Conservation (phyloP, 1,140 invertebrate genomes). For the fruit fly (Drosophila melanogaster) region DNA sequence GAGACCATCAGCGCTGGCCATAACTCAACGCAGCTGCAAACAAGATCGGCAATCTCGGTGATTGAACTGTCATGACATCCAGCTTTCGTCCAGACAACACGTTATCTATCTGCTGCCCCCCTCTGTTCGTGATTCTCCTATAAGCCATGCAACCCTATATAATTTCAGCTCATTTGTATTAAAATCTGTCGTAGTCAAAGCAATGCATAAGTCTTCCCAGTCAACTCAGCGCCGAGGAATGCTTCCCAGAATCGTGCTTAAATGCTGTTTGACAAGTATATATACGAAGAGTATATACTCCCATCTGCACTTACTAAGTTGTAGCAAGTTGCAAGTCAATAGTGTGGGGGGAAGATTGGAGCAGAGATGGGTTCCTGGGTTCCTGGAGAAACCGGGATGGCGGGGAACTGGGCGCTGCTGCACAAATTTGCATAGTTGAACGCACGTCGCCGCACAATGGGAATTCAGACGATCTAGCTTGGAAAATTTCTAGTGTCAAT, state of each 20-base stretch:
- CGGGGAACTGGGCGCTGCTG: slow-evolving; percentile 36
- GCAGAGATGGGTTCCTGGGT: slow-evolving; percentile 21
- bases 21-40: slow-evolving; percentile 44
- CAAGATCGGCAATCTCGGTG: slow-evolving; percentile 63
- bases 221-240: slow-evolving; percentile 70
- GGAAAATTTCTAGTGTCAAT: background rate
- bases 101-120: slow-evolving; percentile 19
- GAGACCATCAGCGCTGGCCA: slow-evolving; percentile 38
- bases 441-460: slow-evolving; percentile 57
- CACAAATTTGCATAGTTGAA: slow-evolving; percentile 82
- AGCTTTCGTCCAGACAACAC: slow-evolving; percentile 54
- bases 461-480: background rate
- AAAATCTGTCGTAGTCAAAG: slow-evolving; percentile 57
- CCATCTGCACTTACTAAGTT: slow-evolving; percentile 65
- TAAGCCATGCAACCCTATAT: slow-evolving; percentile 35
- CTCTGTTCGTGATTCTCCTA: slow-evolving; percentile 5
- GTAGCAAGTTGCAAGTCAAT: slow-evolving; percentile 81
- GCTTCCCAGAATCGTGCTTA: slow-evolving; percentile 83
- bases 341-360: slow-evolving; percentile 27
- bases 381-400: background rate
- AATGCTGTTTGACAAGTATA: slow-evolving; percentile 82
- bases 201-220: slow-evolving; percentile 59
- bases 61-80: slow-evolving; percentile 74
- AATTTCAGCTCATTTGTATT: slow-evolving; percentile 74
- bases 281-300: slow-evolving; percentile 19